These are phyloP conservation scores for Aphidius gifuensis DNA, from an alignment of 1,140 invertebrate species.

Conservation along the genomic window DNA sequence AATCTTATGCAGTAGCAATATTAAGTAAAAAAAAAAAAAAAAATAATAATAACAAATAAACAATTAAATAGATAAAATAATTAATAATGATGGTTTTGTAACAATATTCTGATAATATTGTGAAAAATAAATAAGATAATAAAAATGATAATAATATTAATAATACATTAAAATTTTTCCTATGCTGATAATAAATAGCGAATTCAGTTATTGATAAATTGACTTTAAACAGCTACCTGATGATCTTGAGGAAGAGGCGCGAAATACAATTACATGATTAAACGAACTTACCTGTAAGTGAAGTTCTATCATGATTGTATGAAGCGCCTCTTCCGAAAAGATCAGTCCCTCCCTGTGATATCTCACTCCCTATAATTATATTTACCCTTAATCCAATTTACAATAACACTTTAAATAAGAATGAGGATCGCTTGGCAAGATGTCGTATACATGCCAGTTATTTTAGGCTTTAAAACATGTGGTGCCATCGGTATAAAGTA, in stretches of 20 bases:
- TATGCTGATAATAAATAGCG: conserved; percentile 1
- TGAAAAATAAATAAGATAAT: background rate
- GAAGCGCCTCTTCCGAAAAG: too few species aligned
- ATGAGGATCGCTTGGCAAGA: too few species aligned
- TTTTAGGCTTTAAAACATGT: too few species aligned
- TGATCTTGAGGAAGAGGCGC: conserved; percentile 23
- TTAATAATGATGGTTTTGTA: too few species aligned
- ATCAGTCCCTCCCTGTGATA: too few species aligned
- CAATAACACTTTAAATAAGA: too few species aligned
- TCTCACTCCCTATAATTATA: too few species aligned
- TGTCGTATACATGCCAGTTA: too few species aligned
- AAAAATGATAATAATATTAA: background rate
- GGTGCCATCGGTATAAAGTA: too few species aligned
- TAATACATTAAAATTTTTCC: background rate
- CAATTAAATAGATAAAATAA: background rate
- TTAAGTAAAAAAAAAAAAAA: conserved; percentile 9
- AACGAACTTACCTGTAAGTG: background rate
- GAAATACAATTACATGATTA: conserved; percentile 19
- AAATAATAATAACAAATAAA: background rate
- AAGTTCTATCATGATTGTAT: too few species aligned
- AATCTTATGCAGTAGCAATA: conserved; percentile 13
- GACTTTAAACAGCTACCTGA: conserved; percentile 20
- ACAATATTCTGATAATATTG: background rate
- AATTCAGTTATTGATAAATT: conserved; percentile 14
- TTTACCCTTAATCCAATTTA: too few species aligned